phyloP scores from a whole-genome alignment of 2,797 vertebrate genomes.

The Oreochromis grahami region DNA sequence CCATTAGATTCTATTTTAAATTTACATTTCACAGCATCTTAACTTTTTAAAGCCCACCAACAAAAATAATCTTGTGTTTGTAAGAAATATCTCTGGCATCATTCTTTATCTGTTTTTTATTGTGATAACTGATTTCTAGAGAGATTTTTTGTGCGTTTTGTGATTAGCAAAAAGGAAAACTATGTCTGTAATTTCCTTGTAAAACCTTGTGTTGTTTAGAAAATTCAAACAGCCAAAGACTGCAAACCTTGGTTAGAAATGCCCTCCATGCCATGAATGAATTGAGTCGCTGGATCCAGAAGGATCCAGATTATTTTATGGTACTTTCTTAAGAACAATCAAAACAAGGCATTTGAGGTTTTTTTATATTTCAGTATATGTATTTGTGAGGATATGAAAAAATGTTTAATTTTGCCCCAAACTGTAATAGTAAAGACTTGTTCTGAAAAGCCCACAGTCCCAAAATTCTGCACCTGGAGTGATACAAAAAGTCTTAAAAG shows the following conservation, averaged over 20 bases:
- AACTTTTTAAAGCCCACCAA: not conserved
- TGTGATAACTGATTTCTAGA: not conserved
- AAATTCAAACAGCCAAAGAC: not conserved
- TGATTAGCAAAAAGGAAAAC: not conserved
- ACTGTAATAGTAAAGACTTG: not conserved
- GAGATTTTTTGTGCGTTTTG: not conserved
- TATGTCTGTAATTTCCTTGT: not conserved
- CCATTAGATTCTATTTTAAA: rapidly evolving
- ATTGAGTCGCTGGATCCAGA: not conserved
- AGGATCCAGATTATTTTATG: not conserved
- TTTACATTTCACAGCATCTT: not conserved
- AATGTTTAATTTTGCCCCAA: not conserved
- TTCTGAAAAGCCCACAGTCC: not conserved
- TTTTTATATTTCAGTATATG: not conserved
- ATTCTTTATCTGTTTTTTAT: not conserved
- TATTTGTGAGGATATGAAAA: not conserved
- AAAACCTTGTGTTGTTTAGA: not conserved
- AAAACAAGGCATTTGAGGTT: not conserved
- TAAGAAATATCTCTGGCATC: not conserved
- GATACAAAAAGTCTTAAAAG: not conserved
- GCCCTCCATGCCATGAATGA: not conserved
- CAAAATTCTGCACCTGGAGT: not conserved
- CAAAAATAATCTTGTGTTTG: not conserved
- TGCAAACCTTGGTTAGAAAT: not conserved
- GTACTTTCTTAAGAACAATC: not conserved